These are phyloP conservation scores for Cossypha niveicapilla DNA, from an alignment of 2,797 vertebrate species.

Conservation along the genomic window DNA sequence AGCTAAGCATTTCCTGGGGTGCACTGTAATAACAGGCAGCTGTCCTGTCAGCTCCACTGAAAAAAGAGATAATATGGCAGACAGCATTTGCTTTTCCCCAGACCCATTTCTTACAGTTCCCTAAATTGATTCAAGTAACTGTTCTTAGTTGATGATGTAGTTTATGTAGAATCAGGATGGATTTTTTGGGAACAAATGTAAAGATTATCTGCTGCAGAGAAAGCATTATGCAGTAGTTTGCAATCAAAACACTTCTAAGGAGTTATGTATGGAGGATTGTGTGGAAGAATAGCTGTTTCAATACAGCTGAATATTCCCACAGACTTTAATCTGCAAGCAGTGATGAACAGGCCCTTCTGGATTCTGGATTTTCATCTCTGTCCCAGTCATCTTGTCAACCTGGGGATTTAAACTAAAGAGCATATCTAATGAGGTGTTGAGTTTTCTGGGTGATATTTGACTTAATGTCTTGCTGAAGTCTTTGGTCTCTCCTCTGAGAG, in stretches of 20 bases:
- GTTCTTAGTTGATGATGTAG: background rate
- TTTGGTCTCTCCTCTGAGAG: background rate
- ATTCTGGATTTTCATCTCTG: background rate
- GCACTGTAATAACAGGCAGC: slow-evolving; percentile 76
- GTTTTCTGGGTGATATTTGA: background rate
- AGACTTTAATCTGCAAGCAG: background rate
- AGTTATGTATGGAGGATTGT: background rate
- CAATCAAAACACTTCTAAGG: background rate
- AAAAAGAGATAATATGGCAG: slow-evolving; percentile 68
- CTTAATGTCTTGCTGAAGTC: background rate
- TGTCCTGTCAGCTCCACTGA: slow-evolving; percentile 68
- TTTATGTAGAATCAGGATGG: background rate
- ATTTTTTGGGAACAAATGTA: slow-evolving; percentile 5
- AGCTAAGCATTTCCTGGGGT: slow-evolving; percentile 73
- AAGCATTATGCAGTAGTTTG: background rate
- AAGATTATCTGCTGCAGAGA: background rate
- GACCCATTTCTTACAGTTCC: slow-evolving; percentile 29
- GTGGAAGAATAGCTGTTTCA: background rate
- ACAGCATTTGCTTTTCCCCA: slow-evolving; percentile 22
- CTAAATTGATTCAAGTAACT: background rate
- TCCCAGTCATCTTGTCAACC: background rate
- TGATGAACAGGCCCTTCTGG: background rate
- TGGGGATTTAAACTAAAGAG: background rate
- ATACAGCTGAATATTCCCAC: background rate
- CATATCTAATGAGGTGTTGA: background rate